These are phyloP conservation scores for Diachasmimorpha longicaudata DNA, from an alignment of 1,140 invertebrate species.

Conservation along the genomic window DNA sequence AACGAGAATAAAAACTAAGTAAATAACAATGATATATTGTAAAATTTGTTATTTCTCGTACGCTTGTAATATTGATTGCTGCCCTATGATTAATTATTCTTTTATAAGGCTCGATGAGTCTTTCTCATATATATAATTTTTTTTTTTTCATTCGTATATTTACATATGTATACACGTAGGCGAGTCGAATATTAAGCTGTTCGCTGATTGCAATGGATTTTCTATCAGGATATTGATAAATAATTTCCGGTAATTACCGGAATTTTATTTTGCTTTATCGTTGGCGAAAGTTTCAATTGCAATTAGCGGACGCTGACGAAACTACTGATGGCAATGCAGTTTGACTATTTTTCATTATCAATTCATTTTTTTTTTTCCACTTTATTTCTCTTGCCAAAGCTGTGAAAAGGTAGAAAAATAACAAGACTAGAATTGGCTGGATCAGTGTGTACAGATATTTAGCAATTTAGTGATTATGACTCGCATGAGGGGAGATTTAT, in stretches of 20 bases:
- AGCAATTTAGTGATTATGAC: neutral
- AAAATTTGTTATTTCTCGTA: conserved; percentile 20
- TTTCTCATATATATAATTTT: conserved; percentile 17
- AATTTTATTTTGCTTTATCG: neutral
- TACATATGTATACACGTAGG: conserved; percentile 36
- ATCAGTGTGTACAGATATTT: conserved; percentile 8
- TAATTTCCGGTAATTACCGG: neutral
- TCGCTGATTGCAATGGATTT: conserved; percentile 13
- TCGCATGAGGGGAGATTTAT: too few species aligned
- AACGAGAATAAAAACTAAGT: conserved; percentile 29
- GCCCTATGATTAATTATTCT: conserved; percentile 15
- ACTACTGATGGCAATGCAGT: conserved; percentile 1
- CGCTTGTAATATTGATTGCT: conserved; percentile 21
- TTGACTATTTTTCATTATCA: neutral
- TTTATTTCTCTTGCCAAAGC: conserved; percentile 23
- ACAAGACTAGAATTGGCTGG: conserved; percentile 37
- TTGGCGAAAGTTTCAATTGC: neutral
- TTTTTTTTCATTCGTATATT: conserved; percentile 28
- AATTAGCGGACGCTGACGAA: neutral
- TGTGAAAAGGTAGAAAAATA: conserved; percentile 45
- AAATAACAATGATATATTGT: conserved; percentile 27
- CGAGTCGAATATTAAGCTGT: conserved; percentile 24
- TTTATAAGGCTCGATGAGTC: conserved; percentile 27
- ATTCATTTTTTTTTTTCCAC: neutral
- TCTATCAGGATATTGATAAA: neutral